Evolutionary conservation across 2,113 vertebrate species (phyloP), one percentile per base, ranked within the genome.

Genomic region (Halcyon senegalensis): DNA sequence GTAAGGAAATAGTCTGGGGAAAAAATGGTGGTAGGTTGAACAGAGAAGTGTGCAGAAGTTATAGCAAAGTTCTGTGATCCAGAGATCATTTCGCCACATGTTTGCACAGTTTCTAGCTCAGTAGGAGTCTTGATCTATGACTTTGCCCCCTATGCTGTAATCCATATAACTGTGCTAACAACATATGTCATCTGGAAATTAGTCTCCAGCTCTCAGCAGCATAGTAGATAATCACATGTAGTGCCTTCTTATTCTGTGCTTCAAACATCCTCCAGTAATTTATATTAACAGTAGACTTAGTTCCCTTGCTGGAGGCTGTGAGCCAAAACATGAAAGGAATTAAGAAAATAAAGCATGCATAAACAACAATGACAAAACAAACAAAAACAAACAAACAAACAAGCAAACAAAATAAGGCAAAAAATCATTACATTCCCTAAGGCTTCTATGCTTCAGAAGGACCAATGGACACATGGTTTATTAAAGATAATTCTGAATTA

Each of bases 161-260:
- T 76, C 62, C 66, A 43, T 84, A 79, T 33, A 90, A 50, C 53
- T 91, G 17, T 35, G n/a, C 43, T 72, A 84, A 77, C 50, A 94
- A 75, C 66, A 37, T 56, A 69, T 72, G 84, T 89, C 77, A 80
- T 83, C 58, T 91, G 70, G 67, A 96, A 95, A 91, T 92, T 73
- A 84, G 48, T 91, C 69, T 89, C 58, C 37, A 67, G 18, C 53
- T 86, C 70, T 90, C 89, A 92, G 66, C 74, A 85, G 81, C 35
- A 11, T 15, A 75, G 53, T 41, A 76, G 73, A 64, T 77, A 89
- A 93, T 66, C 51, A 58, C 69, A 69, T 72, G 39, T 41, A 62
- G 23, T 37, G 46, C 51, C 46, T 25, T 94, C 84, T 92, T 86
- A n/a, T 30, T 46, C 48, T 72, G 19, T 82, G 53, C 53, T 89